Conservation (phyloP, 2,113 vertebrate species). For the Manacus vitellinus region DNA sequence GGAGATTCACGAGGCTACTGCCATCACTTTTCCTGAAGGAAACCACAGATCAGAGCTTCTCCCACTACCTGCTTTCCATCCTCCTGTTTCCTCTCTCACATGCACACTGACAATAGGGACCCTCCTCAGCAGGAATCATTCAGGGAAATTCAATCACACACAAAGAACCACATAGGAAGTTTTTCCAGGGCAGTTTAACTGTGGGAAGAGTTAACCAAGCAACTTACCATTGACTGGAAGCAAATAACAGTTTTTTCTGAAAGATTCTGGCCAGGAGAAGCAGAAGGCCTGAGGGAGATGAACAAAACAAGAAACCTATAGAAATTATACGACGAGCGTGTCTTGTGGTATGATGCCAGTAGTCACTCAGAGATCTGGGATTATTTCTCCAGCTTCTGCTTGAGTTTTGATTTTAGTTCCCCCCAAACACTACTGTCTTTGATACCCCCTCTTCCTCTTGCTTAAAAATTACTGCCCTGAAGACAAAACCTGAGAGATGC, state of each 20-base stretch:
- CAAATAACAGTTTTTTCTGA: background rate
- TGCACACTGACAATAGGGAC: background rate
- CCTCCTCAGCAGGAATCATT: background rate
- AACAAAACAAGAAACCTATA: background rate
- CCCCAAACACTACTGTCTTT: background rate
- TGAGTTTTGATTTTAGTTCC: background rate
- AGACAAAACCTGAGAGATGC: background rate
- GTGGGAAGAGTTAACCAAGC: background rate
- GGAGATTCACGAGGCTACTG: background rate
- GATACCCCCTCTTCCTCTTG: background rate
- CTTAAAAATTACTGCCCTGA: constrained; percentile 16
- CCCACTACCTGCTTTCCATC: background rate
- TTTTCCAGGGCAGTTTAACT: background rate
- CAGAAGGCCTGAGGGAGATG: background rate
- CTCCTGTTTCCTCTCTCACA: background rate
- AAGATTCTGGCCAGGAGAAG: background rate
- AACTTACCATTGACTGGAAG: background rate
- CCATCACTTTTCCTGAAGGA: background rate
- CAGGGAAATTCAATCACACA: background rate
- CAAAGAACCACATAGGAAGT: background rate
- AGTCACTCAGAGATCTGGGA: background rate
- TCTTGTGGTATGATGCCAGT: background rate
- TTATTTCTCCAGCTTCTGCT: background rate
- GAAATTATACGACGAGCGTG: background rate
- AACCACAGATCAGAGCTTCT: background rate